These are phyloP conservation scores for Aplocera efformata DNA, from an alignment of 2,888 invertebrate species.

Conservation along the genomic window DNA sequence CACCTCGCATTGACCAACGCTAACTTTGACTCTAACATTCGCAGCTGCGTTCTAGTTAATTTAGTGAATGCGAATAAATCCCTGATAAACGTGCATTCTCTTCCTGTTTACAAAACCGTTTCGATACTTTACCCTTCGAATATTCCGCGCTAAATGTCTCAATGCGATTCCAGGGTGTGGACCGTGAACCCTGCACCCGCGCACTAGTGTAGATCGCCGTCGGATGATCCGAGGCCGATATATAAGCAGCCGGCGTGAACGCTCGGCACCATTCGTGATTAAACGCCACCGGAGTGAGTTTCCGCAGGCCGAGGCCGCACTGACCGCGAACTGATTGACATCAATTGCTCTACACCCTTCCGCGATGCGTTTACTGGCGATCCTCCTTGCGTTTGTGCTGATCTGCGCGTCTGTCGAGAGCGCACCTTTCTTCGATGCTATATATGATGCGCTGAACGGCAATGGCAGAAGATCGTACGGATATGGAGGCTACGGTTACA, in stretches of 20 bases:
- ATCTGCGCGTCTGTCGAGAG: slow-evolving; percentile 40
- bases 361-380: slow-evolving; percentile 52
- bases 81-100: slow-evolving; percentile 27
- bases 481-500: slow-evolving; percentile 45
- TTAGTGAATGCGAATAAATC: slow-evolving; percentile 36
- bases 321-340: slow-evolving; percentile 70
- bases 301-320: slow-evolving; percentile 65
- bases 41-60: slow-evolving; percentile 34
- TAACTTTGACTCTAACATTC: slow-evolving; percentile 34
- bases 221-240: slow-evolving; percentile 78
- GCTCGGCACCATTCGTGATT: slow-evolving; percentile 75
- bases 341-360: slow-evolving; percentile 68
- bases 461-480: slow-evolving; percentile 63
- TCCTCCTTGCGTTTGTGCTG: slow-evolving; percentile 42
- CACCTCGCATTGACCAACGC: slow-evolving; percentile 24
- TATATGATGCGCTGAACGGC: slow-evolving; percentile 69
- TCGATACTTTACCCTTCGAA: slow-evolving; percentile 40
- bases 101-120: slow-evolving; percentile 52
- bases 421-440: slow-evolving; percentile 71
- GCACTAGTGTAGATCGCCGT: slow-evolving; percentile 58
- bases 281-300: slow-evolving; percentile 65
- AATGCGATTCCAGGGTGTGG: slow-evolving; percentile 67
- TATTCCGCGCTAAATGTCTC: slow-evolving; percentile 48
- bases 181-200: slow-evolving; percentile 73
- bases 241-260: slow-evolving; percentile 65